phyloP scores from a whole-genome alignment of 2,888 invertebrate genomes.

The Entomobrya proxima region DNA sequence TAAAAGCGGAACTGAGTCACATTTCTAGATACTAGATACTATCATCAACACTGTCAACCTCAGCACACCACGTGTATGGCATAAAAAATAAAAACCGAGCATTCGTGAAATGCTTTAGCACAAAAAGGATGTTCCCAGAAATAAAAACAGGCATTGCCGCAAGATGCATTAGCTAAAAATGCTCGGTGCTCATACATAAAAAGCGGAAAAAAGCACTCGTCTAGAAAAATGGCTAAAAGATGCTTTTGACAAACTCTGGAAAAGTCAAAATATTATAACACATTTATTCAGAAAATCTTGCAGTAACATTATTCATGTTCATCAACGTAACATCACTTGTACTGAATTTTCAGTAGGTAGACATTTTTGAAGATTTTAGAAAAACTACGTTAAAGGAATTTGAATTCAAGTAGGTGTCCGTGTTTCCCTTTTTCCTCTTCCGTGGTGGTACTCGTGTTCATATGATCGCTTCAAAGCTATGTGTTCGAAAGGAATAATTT shows the following conservation, averaged over 20 bases:
- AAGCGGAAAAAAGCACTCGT: neutral
- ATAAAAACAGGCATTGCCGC: conserved; percentile 24
- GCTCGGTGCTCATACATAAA: neutral
- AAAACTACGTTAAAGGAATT: too few species aligned
- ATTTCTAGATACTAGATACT: neutral
- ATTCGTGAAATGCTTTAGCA: neutral
- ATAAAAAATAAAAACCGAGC: neutral
- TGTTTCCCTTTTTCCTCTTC: too few species aligned
- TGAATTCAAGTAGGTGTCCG: too few species aligned
- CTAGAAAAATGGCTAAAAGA: neutral
- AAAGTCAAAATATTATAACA: too few species aligned
- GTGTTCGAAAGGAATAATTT: conserved; percentile 69
- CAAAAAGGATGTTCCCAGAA: neutral
- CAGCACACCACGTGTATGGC: neutral
- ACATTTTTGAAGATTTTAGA: too few species aligned
- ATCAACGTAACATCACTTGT: too few species aligned
- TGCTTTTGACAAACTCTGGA: neutral
- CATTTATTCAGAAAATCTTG: too few species aligned
- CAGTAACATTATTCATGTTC: too few species aligned
- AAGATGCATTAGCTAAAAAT: conserved; percentile 27
- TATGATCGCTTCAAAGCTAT: conserved; percentile 62
- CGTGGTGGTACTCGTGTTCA: conserved; percentile 11
- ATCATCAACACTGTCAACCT: conserved; percentile 25
- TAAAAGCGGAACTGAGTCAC: neutral
- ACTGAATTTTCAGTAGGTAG: too few species aligned